phyloP scores from a whole-genome alignment of 2,888 invertebrate species.

The Drosophila kokeensis region DNA sequence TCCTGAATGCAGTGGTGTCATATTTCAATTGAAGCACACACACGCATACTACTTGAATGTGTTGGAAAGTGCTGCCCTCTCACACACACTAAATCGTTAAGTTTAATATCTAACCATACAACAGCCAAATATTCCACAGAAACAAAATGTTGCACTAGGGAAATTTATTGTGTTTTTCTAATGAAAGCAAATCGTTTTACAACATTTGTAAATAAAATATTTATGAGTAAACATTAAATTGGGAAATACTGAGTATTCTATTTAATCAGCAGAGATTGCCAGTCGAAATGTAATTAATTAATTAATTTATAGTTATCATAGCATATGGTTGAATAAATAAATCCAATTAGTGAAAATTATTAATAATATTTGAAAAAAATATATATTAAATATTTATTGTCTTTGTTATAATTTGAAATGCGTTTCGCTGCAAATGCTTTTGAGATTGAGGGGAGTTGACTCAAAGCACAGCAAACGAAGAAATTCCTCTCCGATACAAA shows the following conservation, averaged over 20 bases:
- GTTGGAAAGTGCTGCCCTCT: constrained; percentile 8
- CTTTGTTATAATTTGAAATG: no score
- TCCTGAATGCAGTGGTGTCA: constrained; percentile 52
- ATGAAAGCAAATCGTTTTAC: neutral
- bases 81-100: constrained; percentile 18
- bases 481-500: neutral
- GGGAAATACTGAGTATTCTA: neutral
- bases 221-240: neutral
- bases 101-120: constrained; percentile 18
- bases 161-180: neutral
- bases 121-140: constrained; percentile 7
- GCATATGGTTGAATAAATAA: neutral
- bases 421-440: no score
- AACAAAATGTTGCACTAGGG: neutral
- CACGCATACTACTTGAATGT: constrained; percentile 34
- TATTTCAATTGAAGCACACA: constrained; percentile 59
- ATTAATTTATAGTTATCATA: neutral
- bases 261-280: no score
- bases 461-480: neutral
- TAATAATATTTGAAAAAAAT: no score
- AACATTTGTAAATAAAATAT: neutral
- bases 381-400: neutral
- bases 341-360: neutral
- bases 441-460: no score
- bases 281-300: neutral